A percentile compares a stretch with the other conserved stretches of the same genome.
These are phyloP conservation scores for Morpho helenor DNA, from an alignment of 2,888 invertebrate species.

Conservation along the genomic window DNA sequence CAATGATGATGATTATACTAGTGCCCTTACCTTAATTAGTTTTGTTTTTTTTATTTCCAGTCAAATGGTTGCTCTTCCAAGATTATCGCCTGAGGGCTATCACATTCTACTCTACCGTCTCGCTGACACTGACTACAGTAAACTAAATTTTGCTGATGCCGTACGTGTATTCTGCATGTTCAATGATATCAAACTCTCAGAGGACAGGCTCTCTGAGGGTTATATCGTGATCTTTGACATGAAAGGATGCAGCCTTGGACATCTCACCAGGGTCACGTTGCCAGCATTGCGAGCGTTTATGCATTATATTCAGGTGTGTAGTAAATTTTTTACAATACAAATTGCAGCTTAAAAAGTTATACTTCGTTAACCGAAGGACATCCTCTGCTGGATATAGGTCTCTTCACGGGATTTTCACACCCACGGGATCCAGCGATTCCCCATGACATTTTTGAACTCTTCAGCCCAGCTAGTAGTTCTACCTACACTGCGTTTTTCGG, in stretches of 20 bases:
- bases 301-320: slow-evolving; percentile 81
- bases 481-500: no score
- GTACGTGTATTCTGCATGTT: slow-evolving; percentile 83
- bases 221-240: slow-evolving; percentile 84
- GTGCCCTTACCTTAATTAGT: background rate
- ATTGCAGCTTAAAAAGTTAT: no score
- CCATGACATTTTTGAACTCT: no score
- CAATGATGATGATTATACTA: no score
- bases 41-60: slow-evolving; percentile 54
- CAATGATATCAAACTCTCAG: slow-evolving; percentile 82
- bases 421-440: no score
- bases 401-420: no score
- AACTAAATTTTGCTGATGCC: slow-evolving; percentile 81
- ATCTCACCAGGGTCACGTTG: slow-evolving; percentile 81
- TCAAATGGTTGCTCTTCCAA: slow-evolving; percentile 80
- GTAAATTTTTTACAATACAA: background rate
- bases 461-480: no score
- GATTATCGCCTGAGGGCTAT: slow-evolving; percentile 81
- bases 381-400: no score
- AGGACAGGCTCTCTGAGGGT: slow-evolving; percentile 76
- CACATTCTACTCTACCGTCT: slow-evolving; percentile 80
- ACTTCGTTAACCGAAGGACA: no score
- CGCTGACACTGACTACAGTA: slow-evolving; percentile 80
- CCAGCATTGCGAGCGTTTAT: slow-evolving; percentile 82
- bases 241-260: slow-evolving; percentile 83